These are phyloP conservation scores for Falco concolor DNA, from an alignment of 2,797 vertebrate genomes.

Conservation along the genomic window DNA sequence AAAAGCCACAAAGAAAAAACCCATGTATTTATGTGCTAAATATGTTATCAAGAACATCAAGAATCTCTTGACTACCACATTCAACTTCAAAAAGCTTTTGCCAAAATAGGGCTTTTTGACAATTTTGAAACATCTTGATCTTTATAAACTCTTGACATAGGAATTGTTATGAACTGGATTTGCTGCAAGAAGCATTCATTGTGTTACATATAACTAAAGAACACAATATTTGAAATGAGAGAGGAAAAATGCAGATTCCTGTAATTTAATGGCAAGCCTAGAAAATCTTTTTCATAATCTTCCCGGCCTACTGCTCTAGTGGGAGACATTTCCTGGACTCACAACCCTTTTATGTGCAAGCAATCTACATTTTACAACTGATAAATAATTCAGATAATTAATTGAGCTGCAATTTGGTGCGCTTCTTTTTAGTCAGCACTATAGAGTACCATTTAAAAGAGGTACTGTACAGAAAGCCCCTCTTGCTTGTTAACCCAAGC, in stretches of 20 bases:
- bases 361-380: conserved; percentile 60
- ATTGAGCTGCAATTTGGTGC: conserved; percentile 53
- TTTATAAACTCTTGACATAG: background rate
- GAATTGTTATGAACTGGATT: background rate
- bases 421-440: conserved; percentile 49
- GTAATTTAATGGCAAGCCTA: background rate
- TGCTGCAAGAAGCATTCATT: background rate
- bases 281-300: conserved; percentile 20
- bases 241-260: conserved; percentile 17
- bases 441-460: background rate
- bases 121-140: background rate
- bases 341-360: conserved; percentile 49
- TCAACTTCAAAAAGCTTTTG: background rate
- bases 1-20: background rate
- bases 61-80: background rate
- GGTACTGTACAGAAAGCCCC: background rate
- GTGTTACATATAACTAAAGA: background rate
- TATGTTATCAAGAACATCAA: background rate
- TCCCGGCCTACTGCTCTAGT: conserved; percentile 41
- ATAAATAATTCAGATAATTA: conserved; percentile 72
- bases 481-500: conserved; percentile 5
- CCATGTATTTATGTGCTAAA: background rate
- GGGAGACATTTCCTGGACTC: conserved; percentile 61
- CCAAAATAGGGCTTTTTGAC: background rate
- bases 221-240: background rate